A percentile compares a stretch with the other conserved stretches of the same genome.
Conservation (phyloP, 2,113 vertebrate species). For the Eurypyga helias region DNA sequence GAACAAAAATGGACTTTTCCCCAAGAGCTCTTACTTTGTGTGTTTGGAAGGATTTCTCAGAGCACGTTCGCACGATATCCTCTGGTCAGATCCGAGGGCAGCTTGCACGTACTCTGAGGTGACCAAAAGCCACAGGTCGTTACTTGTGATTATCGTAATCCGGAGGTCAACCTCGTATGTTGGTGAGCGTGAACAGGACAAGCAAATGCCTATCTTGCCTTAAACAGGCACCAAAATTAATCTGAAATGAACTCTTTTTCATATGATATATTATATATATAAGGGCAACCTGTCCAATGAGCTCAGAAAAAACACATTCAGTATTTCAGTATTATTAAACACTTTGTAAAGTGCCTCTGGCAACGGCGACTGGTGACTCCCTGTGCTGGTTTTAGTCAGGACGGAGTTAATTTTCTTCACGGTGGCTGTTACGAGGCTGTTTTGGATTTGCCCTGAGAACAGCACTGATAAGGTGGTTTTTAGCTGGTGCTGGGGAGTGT, state of each 20-base stretch:
- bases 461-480: too few relatives aligned
- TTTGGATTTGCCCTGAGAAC: too few relatives aligned
- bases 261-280: fast-evolving
- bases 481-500: too few relatives aligned
- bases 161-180: fast-evolving
- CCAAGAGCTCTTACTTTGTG: background rate
- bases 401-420: too few relatives aligned
- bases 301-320: background rate
- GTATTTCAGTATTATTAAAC: background rate
- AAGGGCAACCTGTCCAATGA: background rate
- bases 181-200: background rate
- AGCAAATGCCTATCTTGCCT: background rate
- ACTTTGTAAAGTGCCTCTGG: background rate
- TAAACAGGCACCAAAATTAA: background rate
- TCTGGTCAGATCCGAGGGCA: background rate
- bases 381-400: too few relatives aligned
- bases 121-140: background rate
- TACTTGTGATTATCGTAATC: background rate
- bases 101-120: background rate
- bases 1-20: background rate
- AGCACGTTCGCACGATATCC: fast-evolving
- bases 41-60: background rate
- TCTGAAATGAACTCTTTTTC: background rate
- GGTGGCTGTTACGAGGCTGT: too few relatives aligned
- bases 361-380: background rate